Evolutionary conservation across 2,113 vertebrate species (phyloP).

Genomic region (Tetraodon nigroviridis): DNA sequence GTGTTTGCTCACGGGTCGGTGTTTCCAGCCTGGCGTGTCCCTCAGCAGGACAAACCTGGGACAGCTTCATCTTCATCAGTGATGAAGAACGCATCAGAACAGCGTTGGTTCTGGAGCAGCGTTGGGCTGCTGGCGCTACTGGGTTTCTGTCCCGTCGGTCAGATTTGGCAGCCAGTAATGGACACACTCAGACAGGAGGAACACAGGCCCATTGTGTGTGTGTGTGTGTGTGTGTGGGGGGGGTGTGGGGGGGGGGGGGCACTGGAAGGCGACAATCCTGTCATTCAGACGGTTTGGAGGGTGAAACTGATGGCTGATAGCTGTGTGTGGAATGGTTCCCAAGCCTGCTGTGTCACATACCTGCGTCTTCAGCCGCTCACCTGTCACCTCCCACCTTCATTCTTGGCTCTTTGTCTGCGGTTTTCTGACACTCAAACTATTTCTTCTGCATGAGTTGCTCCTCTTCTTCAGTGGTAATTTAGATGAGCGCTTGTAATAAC

Average conservation of each 20-base stretch:
- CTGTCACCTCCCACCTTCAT: slow-evolving; percentile 8
- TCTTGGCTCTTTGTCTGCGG: slow-evolving; percentile 11
- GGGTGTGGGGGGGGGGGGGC: neutral
- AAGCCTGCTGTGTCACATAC: slow-evolving; percentile 45
- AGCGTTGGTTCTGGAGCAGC: slow-evolving; percentile 28
- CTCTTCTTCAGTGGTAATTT: neutral
- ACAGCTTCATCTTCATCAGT: too few relatives aligned
- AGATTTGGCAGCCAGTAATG: neutral
- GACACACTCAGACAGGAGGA: too few relatives aligned
- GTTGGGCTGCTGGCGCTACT: neutral
- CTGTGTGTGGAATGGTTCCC: slow-evolving; percentile 35
- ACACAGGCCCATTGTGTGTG: slow-evolving; percentile 18
- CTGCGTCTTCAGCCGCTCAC: slow-evolving; percentile 12
- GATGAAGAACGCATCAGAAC: too few relatives aligned
- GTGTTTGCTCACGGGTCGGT: slow-evolving; percentile 16
- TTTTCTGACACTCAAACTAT: neutral
- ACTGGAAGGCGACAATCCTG: slow-evolving; percentile 15
- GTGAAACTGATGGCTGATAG: slow-evolving; percentile 16
- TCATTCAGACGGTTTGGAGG: slow-evolving; percentile 25
- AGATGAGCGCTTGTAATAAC: too few relatives aligned
- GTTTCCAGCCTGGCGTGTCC: neutral
- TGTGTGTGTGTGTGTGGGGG: too few relatives aligned
- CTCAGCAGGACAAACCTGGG: neutral
- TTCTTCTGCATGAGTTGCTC: slow-evolving; percentile 1
- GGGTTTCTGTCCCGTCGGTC: neutral